Evolutionary conservation across 1,140 invertebrate genomes (phyloP).

Genomic region (Cephus cinctus): DNA sequence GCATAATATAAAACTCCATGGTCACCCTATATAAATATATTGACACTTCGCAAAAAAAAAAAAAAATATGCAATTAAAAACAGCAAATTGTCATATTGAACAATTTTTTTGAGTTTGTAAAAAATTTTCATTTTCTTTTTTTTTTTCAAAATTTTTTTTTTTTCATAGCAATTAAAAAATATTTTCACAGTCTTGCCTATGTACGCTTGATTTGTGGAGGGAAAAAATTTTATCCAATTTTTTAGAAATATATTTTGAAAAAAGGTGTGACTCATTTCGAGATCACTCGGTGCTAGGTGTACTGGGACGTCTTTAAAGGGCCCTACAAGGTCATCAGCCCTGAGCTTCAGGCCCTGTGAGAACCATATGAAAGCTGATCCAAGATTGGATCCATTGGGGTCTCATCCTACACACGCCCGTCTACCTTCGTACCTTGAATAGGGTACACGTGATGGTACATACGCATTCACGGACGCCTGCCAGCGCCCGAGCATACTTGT

Average conservation of each 20-base stretch:
- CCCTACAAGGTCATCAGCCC: constrained; percentile 38
- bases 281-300: no score
- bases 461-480: not conserved
- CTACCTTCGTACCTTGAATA: constrained; percentile 9
- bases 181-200: no score
- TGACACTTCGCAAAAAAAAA: no score
- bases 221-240: not conserved
- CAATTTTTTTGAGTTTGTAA: no score
- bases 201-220: no score
- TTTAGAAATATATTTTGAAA: not conserved
- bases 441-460: constrained; percentile 5
- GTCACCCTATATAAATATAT: no score
- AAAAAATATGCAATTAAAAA: no score
- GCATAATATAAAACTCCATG: no score
- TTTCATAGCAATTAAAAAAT: no score
- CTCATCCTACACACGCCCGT: not conserved
- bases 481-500: not conserved
- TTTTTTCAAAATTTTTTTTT: no score
- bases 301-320: constrained; percentile 33
- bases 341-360: constrained; percentile 39
- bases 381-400: constrained; percentile 12
- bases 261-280: not conserved
- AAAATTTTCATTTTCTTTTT: no score
- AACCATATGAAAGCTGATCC: constrained; percentile 44
- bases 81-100: no score